Conservation (phyloP, 1,140 invertebrate genomes). For the Leguminivora glycinivorella region DNA sequence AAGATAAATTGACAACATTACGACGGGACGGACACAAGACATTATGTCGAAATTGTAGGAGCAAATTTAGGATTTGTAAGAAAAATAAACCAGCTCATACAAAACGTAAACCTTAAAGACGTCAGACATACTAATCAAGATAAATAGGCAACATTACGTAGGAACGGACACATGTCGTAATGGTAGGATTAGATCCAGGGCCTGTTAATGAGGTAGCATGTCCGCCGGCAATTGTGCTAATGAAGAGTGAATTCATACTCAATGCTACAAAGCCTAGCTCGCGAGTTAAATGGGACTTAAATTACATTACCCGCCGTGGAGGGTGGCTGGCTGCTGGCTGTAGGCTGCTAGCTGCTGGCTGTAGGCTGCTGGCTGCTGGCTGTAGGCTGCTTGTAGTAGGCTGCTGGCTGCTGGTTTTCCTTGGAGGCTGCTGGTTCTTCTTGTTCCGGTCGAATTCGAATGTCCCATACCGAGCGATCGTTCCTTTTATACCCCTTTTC, state of each 20-base stretch:
- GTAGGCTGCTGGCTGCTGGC: too few relatives aligned
- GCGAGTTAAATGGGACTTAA: slow-evolving; percentile 10
- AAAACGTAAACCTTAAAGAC: neutral
- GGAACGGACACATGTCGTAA: slow-evolving; percentile 17
- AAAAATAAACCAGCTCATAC: neutral
- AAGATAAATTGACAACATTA: neutral
- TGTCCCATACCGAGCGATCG: too few relatives aligned
- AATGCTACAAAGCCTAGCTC: slow-evolving; percentile 20
- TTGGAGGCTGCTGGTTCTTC: too few relatives aligned
- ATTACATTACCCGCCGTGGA: slow-evolving; percentile 22
- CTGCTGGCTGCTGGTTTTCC: too few relatives aligned
- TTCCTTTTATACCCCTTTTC: too few relatives aligned
- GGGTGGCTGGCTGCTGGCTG: too few relatives aligned
- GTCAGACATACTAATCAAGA: slow-evolving; percentile 11
- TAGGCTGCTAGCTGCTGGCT: too few relatives aligned
- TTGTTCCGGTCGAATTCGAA: too few relatives aligned
- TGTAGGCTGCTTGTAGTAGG: too few relatives aligned
- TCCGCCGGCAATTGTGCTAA: slow-evolving; percentile 24
- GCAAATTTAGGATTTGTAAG: too few relatives aligned
- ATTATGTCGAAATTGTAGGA: too few relatives aligned
- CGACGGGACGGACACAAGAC: neutral
- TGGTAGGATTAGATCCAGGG: slow-evolving; percentile 20
- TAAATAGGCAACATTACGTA: slow-evolving; percentile 8
- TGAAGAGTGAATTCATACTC: slow-evolving; percentile 27
- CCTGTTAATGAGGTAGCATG: slow-evolving; percentile 26